phyloP scores from a whole-genome alignment of 30 jellyfish, hydroid and myxozoan species.

The Rhopilema esculentum region DNA sequence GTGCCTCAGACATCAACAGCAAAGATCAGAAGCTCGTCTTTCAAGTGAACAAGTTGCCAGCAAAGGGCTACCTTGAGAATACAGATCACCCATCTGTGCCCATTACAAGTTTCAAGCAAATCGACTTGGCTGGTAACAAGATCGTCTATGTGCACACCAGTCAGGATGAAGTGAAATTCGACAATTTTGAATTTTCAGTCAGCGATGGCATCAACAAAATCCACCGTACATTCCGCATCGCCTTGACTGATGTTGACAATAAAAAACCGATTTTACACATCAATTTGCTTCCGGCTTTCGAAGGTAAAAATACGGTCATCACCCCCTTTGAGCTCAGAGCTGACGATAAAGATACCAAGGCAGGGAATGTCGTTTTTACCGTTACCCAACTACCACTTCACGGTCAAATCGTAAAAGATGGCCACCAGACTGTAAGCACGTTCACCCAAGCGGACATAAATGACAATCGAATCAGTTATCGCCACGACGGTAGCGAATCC shows the following conservation, averaged over 20 bases:
- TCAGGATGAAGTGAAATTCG: slow-evolving; percentile 87
- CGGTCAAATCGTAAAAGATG: slow-evolving; percentile 76
- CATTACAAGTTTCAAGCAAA: slow-evolving; percentile 86
- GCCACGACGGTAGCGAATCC: slow-evolving; percentile 88
- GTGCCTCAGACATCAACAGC: slow-evolving; percentile 97
- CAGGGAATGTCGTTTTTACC: slow-evolving; percentile 52
- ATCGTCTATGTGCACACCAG: slow-evolving; percentile 90
- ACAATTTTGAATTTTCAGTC: slow-evolving; percentile 94
- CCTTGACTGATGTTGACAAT: slow-evolving; percentile 80
- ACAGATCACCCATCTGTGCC: slow-evolving; percentile 92
- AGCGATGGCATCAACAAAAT: slow-evolving; percentile 92
- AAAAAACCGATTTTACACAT: slow-evolving; percentile 76
- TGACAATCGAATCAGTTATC: slow-evolving; percentile 78
- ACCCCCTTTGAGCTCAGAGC: slow-evolving; percentile 96
- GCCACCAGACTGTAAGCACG: slow-evolving; percentile 3
- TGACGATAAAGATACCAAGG: slow-evolving; percentile 85
- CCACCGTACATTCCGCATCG: slow-evolving; percentile 89
- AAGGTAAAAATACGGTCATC: slow-evolving; percentile 71
- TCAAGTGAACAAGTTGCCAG: slow-evolving; percentile 86
- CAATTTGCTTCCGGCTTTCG: slow-evolving; percentile 73
- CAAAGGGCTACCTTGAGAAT: slow-evolving; percentile 85
- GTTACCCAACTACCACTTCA: slow-evolving; percentile 83
- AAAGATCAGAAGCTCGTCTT: slow-evolving; percentile 81
- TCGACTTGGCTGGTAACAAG: slow-evolving; percentile 91
- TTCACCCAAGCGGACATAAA: slow-evolving; percentile 88